These are phyloP conservation scores for Menidia beryllina DNA, from an alignment of 2,113 vertebrate species.

Conservation along the genomic window DNA sequence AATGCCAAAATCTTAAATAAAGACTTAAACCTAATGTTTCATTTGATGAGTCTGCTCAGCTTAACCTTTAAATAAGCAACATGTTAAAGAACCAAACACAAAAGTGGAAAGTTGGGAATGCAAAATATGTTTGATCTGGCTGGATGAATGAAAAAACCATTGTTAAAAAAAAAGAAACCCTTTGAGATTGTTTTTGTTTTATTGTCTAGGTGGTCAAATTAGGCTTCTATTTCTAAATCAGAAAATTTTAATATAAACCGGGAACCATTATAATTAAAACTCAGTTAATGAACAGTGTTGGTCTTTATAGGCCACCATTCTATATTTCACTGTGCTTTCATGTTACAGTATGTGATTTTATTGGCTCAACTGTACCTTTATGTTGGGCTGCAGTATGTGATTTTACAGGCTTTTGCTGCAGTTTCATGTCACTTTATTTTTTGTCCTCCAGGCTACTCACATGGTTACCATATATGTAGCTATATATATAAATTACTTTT, in stretches of 20 bases:
- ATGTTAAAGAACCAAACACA: not conserved
- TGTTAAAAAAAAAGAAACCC: not conserved
- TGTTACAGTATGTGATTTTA: slow-evolving; percentile 64
- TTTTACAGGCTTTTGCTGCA: slow-evolving; percentile 57
- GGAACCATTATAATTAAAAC: slow-evolving; percentile 36
- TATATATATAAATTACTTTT: too few relatives aligned
- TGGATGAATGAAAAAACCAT: not conserved
- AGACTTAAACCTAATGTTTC: too few relatives aligned
- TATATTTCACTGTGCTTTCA: slow-evolving; percentile 57
- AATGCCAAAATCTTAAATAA: too few relatives aligned
- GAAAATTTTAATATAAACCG: not conserved
- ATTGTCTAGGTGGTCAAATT: not conserved
- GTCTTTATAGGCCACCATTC: slow-evolving; percentile 40
- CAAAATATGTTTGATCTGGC: not conserved
- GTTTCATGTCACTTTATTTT: slow-evolving; percentile 48
- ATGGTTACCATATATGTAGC: not conserved
- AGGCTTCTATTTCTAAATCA: slow-evolving; percentile 1
- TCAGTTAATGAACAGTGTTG: slow-evolving; percentile 24
- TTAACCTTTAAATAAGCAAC: too few relatives aligned
- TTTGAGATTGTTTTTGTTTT: too few relatives aligned
- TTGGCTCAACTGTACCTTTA: slow-evolving; percentile 60
- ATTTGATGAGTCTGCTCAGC: too few relatives aligned
- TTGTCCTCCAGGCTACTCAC: slow-evolving; percentile 55
- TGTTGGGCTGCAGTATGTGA: slow-evolving; percentile 41
- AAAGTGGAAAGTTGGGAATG: not conserved